Base-by-base conservation (phyloP, 2,888 invertebrate species). In the Aphrophora alni region DNA sequence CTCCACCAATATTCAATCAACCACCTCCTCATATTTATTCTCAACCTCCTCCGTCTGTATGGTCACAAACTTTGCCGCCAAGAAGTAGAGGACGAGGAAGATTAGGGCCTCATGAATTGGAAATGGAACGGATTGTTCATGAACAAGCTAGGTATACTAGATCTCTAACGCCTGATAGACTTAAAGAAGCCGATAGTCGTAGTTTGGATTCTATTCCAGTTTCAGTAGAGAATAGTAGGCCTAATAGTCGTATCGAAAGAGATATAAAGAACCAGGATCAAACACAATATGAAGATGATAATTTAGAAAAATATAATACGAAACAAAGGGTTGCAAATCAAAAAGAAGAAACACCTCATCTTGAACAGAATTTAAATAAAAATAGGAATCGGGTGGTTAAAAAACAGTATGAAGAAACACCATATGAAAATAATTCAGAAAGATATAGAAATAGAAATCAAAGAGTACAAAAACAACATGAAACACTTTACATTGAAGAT, bases 31-130 rank as follows among this genome's bases (percentile, higher is more conserved):
- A 77, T 21, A 25, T 76, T n/a, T 70, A 74, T 24, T 77, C 74
- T 21, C 82, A 82, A 21, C 79, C 77, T 38, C 72, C 75, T 27
- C 80, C 81, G 7, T 2, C 75, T 8, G 77, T 81, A 38, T 83
- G 83, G 81, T 82, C 83, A 8, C 80, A 83, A 85, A 93, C 94
- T 17, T 87, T 93, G 83, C 93, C 93, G 38, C 87, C 88, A 69
- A 87, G 89, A 77, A 90, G 92, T 75, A 89, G 93, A 85, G 93
- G 93, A 33, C 89, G 94, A 84, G 92, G 92, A 17, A 89, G 92
- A 81, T 88, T 91, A 17, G 71, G 77, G 27, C 82, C 75, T n/a
- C 59, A 51, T 33, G 78, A 76, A 25, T 51, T 82, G 21, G 84
- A 84, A 26, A 78, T 78, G 76, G 83, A 82, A 27, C 72, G 76